Base-by-base conservation (phyloP, 2,888 invertebrate species). In the Gymnosoma rotundatum region DNA sequence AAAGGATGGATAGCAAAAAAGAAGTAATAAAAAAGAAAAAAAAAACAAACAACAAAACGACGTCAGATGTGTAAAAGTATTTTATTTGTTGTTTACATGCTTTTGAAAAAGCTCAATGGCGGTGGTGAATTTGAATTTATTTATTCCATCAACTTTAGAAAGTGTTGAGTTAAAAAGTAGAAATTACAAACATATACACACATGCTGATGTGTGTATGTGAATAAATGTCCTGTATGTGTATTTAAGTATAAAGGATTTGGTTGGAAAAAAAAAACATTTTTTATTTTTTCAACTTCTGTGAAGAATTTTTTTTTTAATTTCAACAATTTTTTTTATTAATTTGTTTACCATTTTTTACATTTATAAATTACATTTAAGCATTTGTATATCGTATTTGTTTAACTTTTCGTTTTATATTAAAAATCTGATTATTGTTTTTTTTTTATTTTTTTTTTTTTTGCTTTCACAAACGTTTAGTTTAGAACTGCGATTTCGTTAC, bases 1-100 rank as follows among this genome's bases (percentile, higher is more conserved):
- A 38, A 36, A 52, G 45, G 18, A 45, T 18, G 32, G 1, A n/a
- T 42, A 74, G 64, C 16, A 54, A 75, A 20, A 36, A 38, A 50
- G 21, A 61, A 60, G 45, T 32, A 56, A 69, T 45, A 48, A 50
- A 64, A 63, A 16, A 9, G 2, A 20, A 18, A 60, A 82, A 69
- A 79, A 75, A 63, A 79, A 82, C 84, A 84, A 76, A 78, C 63
- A 78, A 82, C 85, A 83, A 76, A 83, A 80, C 72, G 69, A 72
- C 78, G 56, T 78, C 56, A 79, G 32, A 73, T 70, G 69, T 70
- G 69, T 78, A 54, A 36, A 61, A 70, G 21, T 63, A 70, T 58
- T 73, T 66, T 66, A 38, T 56, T 61, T 79, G 66, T 72, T 79
- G 73, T 79, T 79, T 79, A 79, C 66, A 45, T 66, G 52, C 50